Base-by-base conservation (phyloP, 2,888 invertebrate species). In the Subacronicta megacephala region DNA sequence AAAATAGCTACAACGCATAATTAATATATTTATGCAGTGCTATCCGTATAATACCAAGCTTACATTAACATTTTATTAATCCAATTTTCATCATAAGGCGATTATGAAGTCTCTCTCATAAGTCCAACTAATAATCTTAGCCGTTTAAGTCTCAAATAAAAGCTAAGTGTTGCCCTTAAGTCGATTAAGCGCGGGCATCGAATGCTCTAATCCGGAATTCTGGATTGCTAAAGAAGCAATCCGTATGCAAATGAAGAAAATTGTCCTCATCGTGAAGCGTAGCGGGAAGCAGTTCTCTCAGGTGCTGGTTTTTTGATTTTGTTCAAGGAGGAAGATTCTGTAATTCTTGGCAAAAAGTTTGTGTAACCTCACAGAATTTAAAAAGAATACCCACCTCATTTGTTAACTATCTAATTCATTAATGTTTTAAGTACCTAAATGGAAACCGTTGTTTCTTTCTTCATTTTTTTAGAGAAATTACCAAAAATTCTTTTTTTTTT, bases 241-340 rank as follows among this genome's bases (percentile, higher is more conserved):
- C 50, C 70, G 36, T 62, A 74, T 75, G 75, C 59, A 47, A 74
- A 74, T 74, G 54, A 37, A 54, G 43, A 67, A 62, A 57, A 69
- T 54, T 53, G 52, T 47, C 51, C 44, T 35, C 54, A 31, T 41
- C 52, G 57, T 49, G 9, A 33, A 52, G 38, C 9, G 38, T 61
- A 58, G 36, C 37, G 58, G 41, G 31, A 36, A 50, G 18, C 12
- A 17, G 23, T 38, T 15, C 2, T 33, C 7, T n/a, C 20, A 37
- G 26, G 23, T 35, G 16, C 16, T 17, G 10, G 38, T 7, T 36
- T 51, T 12, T 37, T 42, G 45, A 51, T 31, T 35, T 45, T 23
- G 37, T 45, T 52, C 6, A 43, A 57, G 7, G 4, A 17, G 10
- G 15, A n/a, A 20, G 10, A 31, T 31, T 31, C n/a, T n/a, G 31